phyloP scores from a whole-genome alignment of 1,140 invertebrate genomes.

The Portunus trituberculatus region DNA sequence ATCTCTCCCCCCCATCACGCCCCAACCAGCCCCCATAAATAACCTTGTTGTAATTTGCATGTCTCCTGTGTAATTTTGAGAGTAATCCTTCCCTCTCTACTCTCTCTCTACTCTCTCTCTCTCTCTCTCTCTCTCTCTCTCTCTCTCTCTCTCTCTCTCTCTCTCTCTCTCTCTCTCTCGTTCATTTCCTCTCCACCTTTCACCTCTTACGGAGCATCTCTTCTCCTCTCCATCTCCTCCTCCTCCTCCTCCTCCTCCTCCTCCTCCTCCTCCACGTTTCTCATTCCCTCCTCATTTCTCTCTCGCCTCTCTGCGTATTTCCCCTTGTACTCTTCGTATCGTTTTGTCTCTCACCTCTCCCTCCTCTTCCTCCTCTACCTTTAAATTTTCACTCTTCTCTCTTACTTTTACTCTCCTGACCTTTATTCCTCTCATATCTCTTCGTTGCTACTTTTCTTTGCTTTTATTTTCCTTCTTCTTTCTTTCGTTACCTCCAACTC shows the following conservation, averaged over 20 bases:
- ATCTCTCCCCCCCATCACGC: conserved; percentile 45
- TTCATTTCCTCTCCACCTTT: not conserved
- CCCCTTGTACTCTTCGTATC: not conserved
- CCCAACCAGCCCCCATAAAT: conserved; percentile 40
- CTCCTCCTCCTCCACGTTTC: not conserved
- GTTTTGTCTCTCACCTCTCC: conserved; percentile 26
- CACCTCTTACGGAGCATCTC: not conserved
- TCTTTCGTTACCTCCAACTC: not conserved
- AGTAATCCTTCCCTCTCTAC: conserved; percentile 39
- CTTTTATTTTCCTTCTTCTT: not conserved
- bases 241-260: not conserved
- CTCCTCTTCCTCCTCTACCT: not conserved
- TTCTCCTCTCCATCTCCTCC: not conserved
- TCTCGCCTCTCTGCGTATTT: not conserved
- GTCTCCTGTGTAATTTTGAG: conserved; percentile 59
- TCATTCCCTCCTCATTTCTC: not conserved
- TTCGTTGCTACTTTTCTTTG: not conserved
- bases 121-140: conserved; percentile 22
- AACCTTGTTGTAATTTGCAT: conserved; percentile 53
- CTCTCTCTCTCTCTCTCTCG: not conserved
- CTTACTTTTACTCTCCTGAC: not conserved
- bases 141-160: not conserved
- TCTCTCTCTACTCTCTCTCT: not conserved
- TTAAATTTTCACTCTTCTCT: not conserved
- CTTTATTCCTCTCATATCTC: not conserved